Evolutionary conservation across 2,888 invertebrate genomes (phyloP), one percentile per base, ranked within the genome.

Genomic region (Prionchulus punctatus): DNA sequence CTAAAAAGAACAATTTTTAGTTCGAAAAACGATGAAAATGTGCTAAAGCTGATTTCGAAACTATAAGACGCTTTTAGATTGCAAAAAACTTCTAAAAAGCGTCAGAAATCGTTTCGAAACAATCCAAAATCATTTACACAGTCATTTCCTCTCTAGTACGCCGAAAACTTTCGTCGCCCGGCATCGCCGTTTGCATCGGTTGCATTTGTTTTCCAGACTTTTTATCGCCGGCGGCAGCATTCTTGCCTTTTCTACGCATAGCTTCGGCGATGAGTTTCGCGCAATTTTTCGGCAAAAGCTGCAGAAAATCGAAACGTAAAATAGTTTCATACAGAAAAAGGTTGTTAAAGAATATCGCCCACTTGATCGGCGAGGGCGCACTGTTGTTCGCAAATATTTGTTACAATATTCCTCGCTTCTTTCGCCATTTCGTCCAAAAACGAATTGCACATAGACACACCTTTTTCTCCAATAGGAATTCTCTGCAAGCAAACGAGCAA

Each of bases 341-440:
- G 36, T 12, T 36, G 7, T 36, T 12, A 18, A 36, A n/a, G n/a
- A n/a, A n/a, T n/a, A 36, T 18, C 47, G 26, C 45, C 43, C 61
- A 78, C 78, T 72, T 88, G 87, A 70, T 96, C 92, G 67, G 90
- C 87, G 81, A 99, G 84, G 61, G 86, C 85, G 71, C 94, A 91
- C 69, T 98, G 96, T 68, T 96, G 92, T 73, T 98, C 94, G 75
- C 94, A 94, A 67, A 98, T 90, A 2, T 92, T 89, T 1, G 92
- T 92, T 49, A 98, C 91, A 43, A 99, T 94, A 71, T 94, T 94
- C 72, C 94, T 92, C 0, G 91, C 91, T 73, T 96, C 94, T 72
- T 92, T 92, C 0, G 94, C 89, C 87, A 98, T 94, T 76, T 98
- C 94, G 71, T 98, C 96, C 56, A 99, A 76, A 71, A 91, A 96